Conservation (phyloP, 2,113 vertebrate species). For the Physeter macrocephalus region DNA sequence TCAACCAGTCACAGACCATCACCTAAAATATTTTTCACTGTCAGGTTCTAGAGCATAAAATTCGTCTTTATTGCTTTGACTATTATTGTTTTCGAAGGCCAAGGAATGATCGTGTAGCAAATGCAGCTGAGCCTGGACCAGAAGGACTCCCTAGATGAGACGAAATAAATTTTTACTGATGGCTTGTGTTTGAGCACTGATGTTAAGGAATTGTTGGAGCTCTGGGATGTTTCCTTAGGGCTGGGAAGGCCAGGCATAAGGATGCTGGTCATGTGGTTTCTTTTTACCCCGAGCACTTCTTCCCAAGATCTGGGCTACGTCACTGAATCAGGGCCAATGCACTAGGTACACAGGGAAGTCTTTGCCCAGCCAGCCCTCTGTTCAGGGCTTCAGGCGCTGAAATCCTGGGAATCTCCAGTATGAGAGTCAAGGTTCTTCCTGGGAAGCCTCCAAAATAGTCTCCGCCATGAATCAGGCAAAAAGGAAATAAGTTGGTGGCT, state of each 20-base stretch:
- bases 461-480: neutral
- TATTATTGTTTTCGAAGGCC: slow-evolving; percentile 24
- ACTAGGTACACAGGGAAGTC: neutral
- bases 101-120: neutral
- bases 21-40: slow-evolving; percentile 49
- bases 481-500: neutral
- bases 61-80: slow-evolving; percentile 41
- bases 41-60: slow-evolving; percentile 60
- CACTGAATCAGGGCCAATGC: neutral
- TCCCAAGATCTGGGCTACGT: neutral
- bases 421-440: neutral
- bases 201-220: neutral
- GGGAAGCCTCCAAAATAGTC: neutral
- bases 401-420: neutral
- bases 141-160: neutral
- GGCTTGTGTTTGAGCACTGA: slow-evolving; percentile 9
- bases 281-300: neutral
- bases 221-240: neutral
- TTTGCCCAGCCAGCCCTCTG: neutral
- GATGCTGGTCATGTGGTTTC: neutral
- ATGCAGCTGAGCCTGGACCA: neutral
- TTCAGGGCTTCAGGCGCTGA: neutral
- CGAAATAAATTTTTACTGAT: slow-evolving; percentile 21
- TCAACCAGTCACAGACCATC: slow-evolving; percentile 43
- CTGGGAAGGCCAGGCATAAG: neutral